Evolutionary conservation across 30 jellyfish, hydroid and myxozoan genomes (phyloP).

Genomic region (Hydractinia symbiolongicarpus): DNA sequence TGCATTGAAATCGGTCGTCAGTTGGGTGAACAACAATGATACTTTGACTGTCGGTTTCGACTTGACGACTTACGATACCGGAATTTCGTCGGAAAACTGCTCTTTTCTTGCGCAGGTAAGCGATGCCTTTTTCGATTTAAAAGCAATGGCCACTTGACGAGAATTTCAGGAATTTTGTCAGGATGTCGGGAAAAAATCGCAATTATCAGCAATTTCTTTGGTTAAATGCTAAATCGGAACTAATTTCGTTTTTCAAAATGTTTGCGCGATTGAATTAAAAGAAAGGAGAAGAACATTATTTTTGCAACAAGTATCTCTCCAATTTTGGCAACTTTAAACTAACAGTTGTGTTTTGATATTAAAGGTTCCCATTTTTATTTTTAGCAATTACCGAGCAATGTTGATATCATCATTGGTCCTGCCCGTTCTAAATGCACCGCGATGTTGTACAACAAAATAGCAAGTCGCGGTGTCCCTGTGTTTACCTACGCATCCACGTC

Average conservation of each 20-base stretch:
- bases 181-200: too few species aligned
- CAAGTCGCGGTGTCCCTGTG: slow-evolving; percentile 53
- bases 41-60: slow-evolving; percentile 67
- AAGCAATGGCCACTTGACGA: neutral
- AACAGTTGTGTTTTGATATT: neutral
- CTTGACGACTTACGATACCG: slow-evolving; percentile 44
- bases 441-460: slow-evolving; percentile 29
- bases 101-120: slow-evolving; percentile 59
- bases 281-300: too few species aligned
- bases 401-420: slow-evolving; percentile 72
- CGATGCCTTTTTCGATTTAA: neutral
- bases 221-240: too few species aligned
- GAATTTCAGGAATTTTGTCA: too few species aligned
- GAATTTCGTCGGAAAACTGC: slow-evolving; percentile 42
- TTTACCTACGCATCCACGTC: slow-evolving; percentile 81
- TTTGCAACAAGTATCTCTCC: too few species aligned
- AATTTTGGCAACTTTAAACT: neutral
- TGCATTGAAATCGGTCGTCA: slow-evolving; percentile 70
- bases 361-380: neutral
- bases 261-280: too few species aligned
- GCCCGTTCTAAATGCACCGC: slow-evolving; percentile 70
- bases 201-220: too few species aligned
- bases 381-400: slow-evolving; percentile 57
- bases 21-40: slow-evolving; percentile 70
- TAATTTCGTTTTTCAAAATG: too few species aligned